Evolutionary conservation across 2,113 vertebrate genomes (phyloP), one percentile per base, ranked within the genome.

Genomic region (Sarotherodon lohbergeri): DNA sequence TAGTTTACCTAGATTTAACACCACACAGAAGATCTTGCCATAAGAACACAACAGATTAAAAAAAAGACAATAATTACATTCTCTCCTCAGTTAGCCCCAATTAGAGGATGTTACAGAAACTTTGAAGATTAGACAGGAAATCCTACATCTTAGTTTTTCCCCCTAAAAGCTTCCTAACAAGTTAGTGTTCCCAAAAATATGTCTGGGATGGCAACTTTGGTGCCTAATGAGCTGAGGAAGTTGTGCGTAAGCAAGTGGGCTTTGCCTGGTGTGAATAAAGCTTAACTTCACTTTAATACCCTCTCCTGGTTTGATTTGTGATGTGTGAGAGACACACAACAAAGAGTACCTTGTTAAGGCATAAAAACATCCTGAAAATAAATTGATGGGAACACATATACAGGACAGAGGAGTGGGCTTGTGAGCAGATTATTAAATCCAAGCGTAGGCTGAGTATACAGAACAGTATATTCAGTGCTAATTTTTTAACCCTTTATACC

Each of bases 231-330:
- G 82, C 81, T 12, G 82, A 76, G 71, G 86, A 83, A 22, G 7
- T 59, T 86, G 80, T 85, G 80, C 19, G 80, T 83, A 57, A 91
- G 89, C 68, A 76, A 24, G 82, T 39, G 43, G 32, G 85, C 50
- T 78, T 79, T 11, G 52, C 71, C 34, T 85, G 54, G 10, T 36
- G 9, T 4, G 16, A 39, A 12, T 29, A 79, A 66, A 43, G 24
- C 48, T 88, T 68, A 85, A 90, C 86, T 88, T 86, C 82, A 57
- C 52, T 78, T 84, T 86, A 93, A 91, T 78, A 85, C 86, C 79
- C 9, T 22, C 17, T 19, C 22, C 36, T 5, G 3, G 12, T 22
- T 87, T n/a, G 24, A 46, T 46, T 39, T 59, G 39, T n/a, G 19
- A n/a, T 16, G n/a, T 57, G 84, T 83, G 61, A 83, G 90, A 91